Percentiles rank a stretch among this genome's conserved stretches.
These are phyloP conservation scores for Philotrypesis tridentata DNA, from an alignment of 1,140 invertebrate species.

Conservation along the genomic window DNA sequence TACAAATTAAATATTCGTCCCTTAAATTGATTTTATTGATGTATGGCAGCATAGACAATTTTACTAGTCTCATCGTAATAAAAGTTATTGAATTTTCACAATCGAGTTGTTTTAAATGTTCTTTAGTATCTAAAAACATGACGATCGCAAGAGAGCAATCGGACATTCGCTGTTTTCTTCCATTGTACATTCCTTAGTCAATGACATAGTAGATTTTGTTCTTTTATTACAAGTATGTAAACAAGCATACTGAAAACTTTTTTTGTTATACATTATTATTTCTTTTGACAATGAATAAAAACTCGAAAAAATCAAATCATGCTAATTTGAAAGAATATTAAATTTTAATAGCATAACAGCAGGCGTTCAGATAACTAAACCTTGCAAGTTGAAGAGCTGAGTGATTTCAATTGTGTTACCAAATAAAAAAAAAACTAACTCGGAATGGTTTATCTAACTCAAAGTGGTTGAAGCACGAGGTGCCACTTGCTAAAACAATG, in stretches of 20 bases:
- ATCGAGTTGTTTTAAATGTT: conserved; percentile 28
- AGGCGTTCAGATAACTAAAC: conserved; percentile 28
- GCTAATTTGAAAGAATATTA: conserved; percentile 24
- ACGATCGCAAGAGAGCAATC: conserved; percentile 42
- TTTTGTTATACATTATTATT: conserved; percentile 1
- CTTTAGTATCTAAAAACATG: conserved; percentile 21
- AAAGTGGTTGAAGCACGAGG: conserved; percentile 61
- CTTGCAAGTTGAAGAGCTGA: conserved; percentile 33
- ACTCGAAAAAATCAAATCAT: neutral
- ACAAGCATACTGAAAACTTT: conserved; percentile 16
- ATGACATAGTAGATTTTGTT: conserved; percentile 33
- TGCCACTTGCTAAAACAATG: conserved; percentile 59
- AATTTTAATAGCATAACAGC: neutral
- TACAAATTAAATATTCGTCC: neutral
- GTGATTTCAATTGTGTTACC: conserved; percentile 50
- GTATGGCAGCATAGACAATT: conserved; percentile 58
- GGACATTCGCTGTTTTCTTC: conserved; percentile 25
- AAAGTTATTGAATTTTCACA: conserved; percentile 23
- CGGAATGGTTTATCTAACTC: conserved; percentile 69
- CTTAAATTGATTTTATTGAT: conserved; percentile 48
- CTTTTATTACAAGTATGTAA: conserved; percentile 2
- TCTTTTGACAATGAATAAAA: neutral
- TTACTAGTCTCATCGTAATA: conserved; percentile 11
- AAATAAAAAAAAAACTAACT: conserved; percentile 65
- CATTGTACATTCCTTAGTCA: conserved; percentile 28